Percentiles rank a stretch among this genome's conserved stretches.
These are phyloP conservation scores for Sturmia bella DNA, from an alignment of 2,888 invertebrate genomes.

Conservation along the genomic window DNA sequence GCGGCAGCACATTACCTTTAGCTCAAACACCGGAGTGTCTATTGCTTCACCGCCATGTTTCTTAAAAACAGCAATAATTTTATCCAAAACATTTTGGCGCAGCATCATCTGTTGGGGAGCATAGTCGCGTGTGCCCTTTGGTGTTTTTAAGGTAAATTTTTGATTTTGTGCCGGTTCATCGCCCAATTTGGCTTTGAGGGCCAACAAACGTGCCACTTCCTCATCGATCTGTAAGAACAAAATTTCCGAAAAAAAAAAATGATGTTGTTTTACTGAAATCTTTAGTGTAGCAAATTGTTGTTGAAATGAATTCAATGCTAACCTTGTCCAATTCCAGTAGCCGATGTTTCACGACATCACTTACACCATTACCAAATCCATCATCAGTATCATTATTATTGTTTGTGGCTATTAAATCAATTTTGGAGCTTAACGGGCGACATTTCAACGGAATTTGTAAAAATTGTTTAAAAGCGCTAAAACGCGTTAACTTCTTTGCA, in stretches of 20 bases:
- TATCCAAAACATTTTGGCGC: constrained; percentile 91
- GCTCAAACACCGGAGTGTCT: constrained; percentile 98
- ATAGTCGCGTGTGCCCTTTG: constrained; percentile 97
- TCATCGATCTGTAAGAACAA: constrained; percentile 87
- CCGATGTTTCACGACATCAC: constrained; percentile 75
- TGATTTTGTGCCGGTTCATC: constrained; percentile 85
- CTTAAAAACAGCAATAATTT: constrained; percentile 94
- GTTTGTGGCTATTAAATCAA: constrained; percentile 60
- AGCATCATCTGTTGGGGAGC: constrained; percentile 97
- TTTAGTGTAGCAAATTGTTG: background rate
- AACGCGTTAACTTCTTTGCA: constrained; percentile 76
- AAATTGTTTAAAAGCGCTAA: constrained; percentile 44
- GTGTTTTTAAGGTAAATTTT: constrained; percentile 93
- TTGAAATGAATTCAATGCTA: constrained; percentile 76
- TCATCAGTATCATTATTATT: constrained; percentile 77
- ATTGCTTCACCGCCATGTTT: constrained; percentile 98
- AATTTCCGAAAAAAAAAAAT: constrained; percentile 38
- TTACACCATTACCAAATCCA: constrained; percentile 73
- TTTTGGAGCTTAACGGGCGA: constrained; percentile 49
- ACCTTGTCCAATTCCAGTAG: constrained; percentile 77
- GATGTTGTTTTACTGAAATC: constrained; percentile 39
- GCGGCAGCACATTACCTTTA: constrained; percentile 86
- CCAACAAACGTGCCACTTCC: constrained; percentile 91
- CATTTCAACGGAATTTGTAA: constrained; percentile 49
- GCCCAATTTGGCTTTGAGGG: constrained; percentile 88